A percentile compares a stretch with the other conserved stretches of the same genome.
Conservation (phyloP, 35 echinoderm and acorn worm species). For the Ophioderma brevispina region DNA sequence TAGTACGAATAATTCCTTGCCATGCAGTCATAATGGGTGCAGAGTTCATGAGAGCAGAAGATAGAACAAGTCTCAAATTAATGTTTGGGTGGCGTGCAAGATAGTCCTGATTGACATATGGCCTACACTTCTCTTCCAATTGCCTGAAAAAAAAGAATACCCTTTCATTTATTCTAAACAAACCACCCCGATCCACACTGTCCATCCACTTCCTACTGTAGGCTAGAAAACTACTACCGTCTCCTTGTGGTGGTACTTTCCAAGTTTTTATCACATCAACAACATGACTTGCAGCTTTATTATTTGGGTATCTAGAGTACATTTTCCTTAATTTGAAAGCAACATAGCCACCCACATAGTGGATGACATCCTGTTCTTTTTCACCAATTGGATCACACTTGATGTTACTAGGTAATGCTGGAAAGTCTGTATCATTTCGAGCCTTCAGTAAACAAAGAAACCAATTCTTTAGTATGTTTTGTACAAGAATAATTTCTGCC, state of each 20-base stretch:
- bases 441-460: not conserved
- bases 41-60: not conserved
- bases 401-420: not conserved
- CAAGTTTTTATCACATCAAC: not conserved
- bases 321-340: not conserved
- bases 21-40: not conserved
- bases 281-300: not conserved
- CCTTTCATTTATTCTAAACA: not conserved
- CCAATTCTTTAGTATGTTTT: not conserved
- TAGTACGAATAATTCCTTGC: not conserved
- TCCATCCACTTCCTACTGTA: not conserved
- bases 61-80: not conserved
- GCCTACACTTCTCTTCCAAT: not conserved
- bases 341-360: not conserved
- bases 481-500: not conserved
- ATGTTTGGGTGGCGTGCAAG: not conserved
- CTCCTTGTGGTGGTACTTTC: not conserved
- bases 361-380: not conserved
- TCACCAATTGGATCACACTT: not conserved
- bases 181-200: not conserved
- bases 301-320: not conserved
- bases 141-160: not conserved
- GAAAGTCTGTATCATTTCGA: not conserved
- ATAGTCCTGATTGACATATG: not conserved
- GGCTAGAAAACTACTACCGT: not conserved